Evolutionary conservation across 2,113 vertebrate species (phyloP).

Genomic region (Apodemus sylvaticus): DNA sequence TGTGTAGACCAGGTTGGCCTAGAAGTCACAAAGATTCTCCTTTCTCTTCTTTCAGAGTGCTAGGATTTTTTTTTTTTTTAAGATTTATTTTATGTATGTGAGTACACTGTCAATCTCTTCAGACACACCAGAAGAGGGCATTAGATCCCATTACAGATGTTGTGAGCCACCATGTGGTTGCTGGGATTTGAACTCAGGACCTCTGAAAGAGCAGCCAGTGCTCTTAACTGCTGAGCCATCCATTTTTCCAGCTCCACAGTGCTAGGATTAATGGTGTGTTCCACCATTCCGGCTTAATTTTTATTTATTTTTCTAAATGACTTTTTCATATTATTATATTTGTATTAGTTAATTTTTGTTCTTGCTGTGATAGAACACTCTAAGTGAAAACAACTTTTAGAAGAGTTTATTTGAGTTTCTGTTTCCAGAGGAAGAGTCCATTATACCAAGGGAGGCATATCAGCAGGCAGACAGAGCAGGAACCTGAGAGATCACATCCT

Average conservation of each 20-base stretch:
- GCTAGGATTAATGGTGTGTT: neutral
- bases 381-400: neutral
- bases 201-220: too few relatives aligned
- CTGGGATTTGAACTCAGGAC: too few relatives aligned
- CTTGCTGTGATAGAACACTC: neutral
- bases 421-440: neutral
- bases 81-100: too few relatives aligned
- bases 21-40: neutral
- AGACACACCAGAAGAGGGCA: too few relatives aligned
- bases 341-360: neutral
- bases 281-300: neutral
- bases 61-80: neutral
- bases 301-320: neutral
- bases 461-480: neutral
- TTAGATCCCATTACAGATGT: too few relatives aligned
- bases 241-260: neutral
- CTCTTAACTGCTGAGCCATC: too few relatives aligned
- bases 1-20: neutral
- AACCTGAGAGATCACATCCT: neutral
- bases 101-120: too few relatives aligned
- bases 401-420: neutral
- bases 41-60: neutral
- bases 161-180: too few relatives aligned
- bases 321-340: neutral
- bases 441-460: neutral